Evolutionary conservation across 1,140 invertebrate species (phyloP), one percentile per base, ranked within the genome.

Genomic region (Drosophila jambulina): DNA sequence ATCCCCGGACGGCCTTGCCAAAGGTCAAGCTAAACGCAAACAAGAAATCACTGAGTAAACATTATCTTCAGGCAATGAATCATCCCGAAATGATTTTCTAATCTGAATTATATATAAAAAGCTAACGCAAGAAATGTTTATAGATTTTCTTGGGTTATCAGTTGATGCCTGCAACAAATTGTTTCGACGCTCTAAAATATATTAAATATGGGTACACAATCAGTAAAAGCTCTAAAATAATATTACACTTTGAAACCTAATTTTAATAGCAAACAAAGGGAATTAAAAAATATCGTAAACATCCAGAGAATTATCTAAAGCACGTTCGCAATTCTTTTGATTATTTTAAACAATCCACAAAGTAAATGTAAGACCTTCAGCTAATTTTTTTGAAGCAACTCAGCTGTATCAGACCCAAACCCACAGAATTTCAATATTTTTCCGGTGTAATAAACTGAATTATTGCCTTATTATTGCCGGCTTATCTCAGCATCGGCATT

Each of bases 401-500:
- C 32, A 54, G 13, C 19, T 25, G 7, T 7, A n/a, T 7, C 2
- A 5, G 7, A 6, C 13, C 21, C 15, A 23, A 36, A 6, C 4
- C 9, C 21, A 7, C 0, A 56, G 21, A 56, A 38, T 56, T 38
- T 38, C 21, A 38, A 56, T 56, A 56, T 56, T 56, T 38, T 56
- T 56, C 34, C 53, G 15, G 53, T 56, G 53, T 67, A 46, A 34
- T 61, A 70, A 56, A 62, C 21, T 60, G 42, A 48, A 60, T 54
- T 25, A 36, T 43, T 60, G 46, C 34, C 32, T 68, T 74, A 74
- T 54, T 40, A 43, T 45, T 61, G 48, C 36, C 27, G 40, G 59
- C 67, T 78, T 78, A 78, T 78, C 75, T 60, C 21, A 58, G 58
- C 65, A 78, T 78, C 75, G 46, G 58, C 58, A 78, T 78, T 76